phyloP scores from a whole-genome alignment of 2,797 vertebrate species.

The Clamator glandarius region DNA sequence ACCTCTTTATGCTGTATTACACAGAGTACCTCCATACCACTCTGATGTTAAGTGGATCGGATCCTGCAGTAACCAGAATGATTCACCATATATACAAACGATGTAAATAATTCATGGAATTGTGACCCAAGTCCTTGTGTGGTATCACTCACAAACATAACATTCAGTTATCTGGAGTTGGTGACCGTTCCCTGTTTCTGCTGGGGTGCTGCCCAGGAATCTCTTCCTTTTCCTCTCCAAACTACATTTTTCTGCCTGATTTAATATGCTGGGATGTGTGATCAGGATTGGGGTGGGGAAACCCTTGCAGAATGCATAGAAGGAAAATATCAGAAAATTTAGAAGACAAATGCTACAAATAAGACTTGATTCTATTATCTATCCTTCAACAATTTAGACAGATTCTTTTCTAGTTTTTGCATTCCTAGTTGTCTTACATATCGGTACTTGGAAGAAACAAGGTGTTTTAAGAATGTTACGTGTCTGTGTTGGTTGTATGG shows the following conservation, averaged over 20 bases:
- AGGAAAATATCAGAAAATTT: neutral
- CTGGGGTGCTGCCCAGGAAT: neutral
- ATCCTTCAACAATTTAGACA: neutral
- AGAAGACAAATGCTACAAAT: neutral
- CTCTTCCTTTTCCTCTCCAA: neutral
- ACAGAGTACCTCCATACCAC: neutral
- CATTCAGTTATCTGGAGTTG: neutral
- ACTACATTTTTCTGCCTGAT: neutral
- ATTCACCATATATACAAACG: neutral
- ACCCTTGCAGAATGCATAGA: neutral
- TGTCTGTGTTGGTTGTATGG: neutral
- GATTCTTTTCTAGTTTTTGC: neutral
- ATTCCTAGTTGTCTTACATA: neutral
- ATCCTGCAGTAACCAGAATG: neutral
- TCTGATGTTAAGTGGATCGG: neutral
- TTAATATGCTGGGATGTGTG: neutral
- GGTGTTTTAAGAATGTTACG: neutral
- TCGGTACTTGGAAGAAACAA: neutral
- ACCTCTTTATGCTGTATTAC: neutral
- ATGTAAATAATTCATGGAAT: neutral
- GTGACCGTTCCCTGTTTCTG: neutral
- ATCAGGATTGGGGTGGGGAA: fast-evolving
- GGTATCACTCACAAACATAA: neutral
- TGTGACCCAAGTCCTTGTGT: neutral
- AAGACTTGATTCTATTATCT: neutral